phyloP scores from a whole-genome alignment of 2,113 vertebrate species.

The Pseudorasbora parva region DNA sequence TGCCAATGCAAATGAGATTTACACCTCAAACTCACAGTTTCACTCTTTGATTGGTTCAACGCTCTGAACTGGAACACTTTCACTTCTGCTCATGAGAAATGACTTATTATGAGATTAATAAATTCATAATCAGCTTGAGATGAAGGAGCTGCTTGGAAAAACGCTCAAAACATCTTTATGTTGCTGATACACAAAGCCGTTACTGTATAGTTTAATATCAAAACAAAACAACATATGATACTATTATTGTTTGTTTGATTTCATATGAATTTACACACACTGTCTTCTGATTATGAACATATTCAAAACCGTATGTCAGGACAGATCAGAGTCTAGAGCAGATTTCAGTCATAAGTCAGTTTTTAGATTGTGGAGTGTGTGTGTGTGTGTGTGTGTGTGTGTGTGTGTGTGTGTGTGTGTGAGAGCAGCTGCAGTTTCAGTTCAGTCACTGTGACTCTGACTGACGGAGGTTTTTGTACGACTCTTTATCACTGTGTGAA shows the following conservation, averaged over 20 bases:
- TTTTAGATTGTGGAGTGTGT: too few relatives aligned
- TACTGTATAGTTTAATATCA: too few relatives aligned
- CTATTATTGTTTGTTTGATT: not conserved
- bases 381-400: too few relatives aligned
- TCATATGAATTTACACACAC: too few relatives aligned
- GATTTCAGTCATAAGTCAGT: too few relatives aligned
- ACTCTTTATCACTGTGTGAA: not conserved
- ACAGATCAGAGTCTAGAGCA: too few relatives aligned
- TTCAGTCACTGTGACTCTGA: constrained; percentile 7
- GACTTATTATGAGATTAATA: not conserved
- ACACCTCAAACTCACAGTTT: not conserved
- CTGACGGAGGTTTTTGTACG: not conserved
- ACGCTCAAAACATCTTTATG: too few relatives aligned
- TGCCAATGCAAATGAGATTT: not conserved
- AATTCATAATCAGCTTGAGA: not conserved
- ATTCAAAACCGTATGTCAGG: too few relatives aligned
- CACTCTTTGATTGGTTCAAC: not conserved
- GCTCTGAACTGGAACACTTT: not conserved
- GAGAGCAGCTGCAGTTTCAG: not conserved
- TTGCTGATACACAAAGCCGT: too few relatives aligned
- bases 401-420: too few relatives aligned
- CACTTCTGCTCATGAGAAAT: not conserved
- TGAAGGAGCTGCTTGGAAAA: not conserved
- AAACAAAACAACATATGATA: not conserved
- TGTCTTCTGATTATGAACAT: too few relatives aligned